A percentile compares a stretch with the other conserved stretches of the same genome.
Evolutionary conservation across 2,888 invertebrate species (phyloP).

Genomic region (Agrotis puta): DNA sequence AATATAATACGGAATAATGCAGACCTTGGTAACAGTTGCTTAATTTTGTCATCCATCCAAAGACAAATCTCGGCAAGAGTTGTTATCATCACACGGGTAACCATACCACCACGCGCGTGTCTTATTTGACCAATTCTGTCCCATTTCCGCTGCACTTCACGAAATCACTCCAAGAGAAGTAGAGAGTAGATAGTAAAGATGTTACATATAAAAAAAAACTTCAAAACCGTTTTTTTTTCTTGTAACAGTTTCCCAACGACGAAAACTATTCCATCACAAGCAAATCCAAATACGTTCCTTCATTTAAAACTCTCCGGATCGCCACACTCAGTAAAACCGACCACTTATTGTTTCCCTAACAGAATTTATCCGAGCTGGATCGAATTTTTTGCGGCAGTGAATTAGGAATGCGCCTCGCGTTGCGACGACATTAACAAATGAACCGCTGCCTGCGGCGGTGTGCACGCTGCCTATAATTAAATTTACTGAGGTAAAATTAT

Average conservation of each 20-base stretch:
- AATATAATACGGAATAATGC: no score
- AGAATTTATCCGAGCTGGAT: constrained; percentile 42
- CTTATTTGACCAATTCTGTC: no score
- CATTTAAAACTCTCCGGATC: neutral
- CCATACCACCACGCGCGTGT: no score
- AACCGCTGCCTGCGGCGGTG: constrained; percentile 51
- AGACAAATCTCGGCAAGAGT: no score
- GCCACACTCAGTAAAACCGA: constrained; percentile 7
- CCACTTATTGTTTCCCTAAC: constrained; percentile 33
- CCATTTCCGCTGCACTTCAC: no score
- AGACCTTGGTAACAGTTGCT: no score
- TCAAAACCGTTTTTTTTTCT: neutral
- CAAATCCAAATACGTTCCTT: neutral
- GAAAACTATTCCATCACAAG: neutral
- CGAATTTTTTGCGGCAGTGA: constrained; percentile 52
- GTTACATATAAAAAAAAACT: no score
- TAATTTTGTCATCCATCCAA: no score
- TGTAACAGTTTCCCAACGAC: neutral
- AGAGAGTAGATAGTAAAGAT: no score
- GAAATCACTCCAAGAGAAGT: no score
- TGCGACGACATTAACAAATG: constrained; percentile 62
- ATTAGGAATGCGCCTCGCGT: constrained; percentile 59
- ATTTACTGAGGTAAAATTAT: constrained; percentile 59
- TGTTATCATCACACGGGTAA: no score
- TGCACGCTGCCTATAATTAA: constrained; percentile 57